These are phyloP conservation scores for Gymnodraco acuticeps DNA, from an alignment of 2,797 vertebrate genomes.

Conservation along the genomic window DNA sequence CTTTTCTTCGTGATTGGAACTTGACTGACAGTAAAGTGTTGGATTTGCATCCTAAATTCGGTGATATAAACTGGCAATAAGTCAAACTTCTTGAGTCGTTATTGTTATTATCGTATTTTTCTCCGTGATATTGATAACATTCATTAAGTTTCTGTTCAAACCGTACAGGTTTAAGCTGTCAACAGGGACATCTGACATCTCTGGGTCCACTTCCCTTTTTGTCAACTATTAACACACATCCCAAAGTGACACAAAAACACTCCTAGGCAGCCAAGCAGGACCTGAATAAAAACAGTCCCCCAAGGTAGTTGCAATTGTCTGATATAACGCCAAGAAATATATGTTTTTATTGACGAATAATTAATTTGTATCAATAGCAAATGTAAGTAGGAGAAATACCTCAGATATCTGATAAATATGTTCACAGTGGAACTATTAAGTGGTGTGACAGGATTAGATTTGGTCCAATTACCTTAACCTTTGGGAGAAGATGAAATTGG, in stretches of 20 bases:
- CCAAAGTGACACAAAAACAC: conserved; percentile 28
- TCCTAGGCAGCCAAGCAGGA: not conserved
- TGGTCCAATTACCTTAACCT: conserved; percentile 25
- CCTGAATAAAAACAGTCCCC: conserved; percentile 6
- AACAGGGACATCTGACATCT: conserved; percentile 31
- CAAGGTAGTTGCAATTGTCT: conserved; percentile 5
- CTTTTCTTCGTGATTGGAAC: not conserved
- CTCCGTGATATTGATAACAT: not conserved
- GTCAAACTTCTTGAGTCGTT: not conserved
- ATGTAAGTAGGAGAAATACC: not conserved
- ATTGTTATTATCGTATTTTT: not conserved
- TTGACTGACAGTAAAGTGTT: conserved; percentile 2
- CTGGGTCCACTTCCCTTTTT: conserved; percentile 18
- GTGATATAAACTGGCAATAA: conserved; percentile 4
- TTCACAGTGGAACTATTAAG: not conserved
- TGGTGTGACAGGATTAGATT: conserved; percentile 10
- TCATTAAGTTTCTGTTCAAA: not conserved
- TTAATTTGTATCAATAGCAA: not conserved
- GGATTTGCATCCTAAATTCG: not conserved
- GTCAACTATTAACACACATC: conserved; percentile 26
- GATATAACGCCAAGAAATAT: not conserved
- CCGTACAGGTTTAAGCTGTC: conserved; percentile 6
- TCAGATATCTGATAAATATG: not conserved
- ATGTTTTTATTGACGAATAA: not conserved
- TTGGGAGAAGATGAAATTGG: conserved; percentile 1